Base-by-base conservation (phyloP, 1,140 invertebrate species). In the Temnothorax nylanderi region DNA sequence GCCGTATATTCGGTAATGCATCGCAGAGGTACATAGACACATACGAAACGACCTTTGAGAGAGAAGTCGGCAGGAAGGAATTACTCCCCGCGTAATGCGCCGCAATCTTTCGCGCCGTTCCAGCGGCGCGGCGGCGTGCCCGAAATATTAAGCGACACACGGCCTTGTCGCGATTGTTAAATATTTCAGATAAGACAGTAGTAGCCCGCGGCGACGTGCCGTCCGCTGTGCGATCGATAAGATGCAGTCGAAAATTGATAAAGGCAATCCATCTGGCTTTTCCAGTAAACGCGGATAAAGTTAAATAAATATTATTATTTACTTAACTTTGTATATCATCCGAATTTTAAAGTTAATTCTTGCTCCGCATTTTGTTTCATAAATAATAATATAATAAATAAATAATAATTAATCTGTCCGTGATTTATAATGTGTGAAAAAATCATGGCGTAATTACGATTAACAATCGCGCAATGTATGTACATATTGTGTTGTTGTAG, bases 1-100 rank as follows among this genome's bases (percentile, higher is more conserved):
- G 64, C 47, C 11, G 26, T 69, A 60, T 49, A 86, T 80, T 86
- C 69, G 41, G 54, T 60, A 74, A 84, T 49, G n/a, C 47, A 60
- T 18, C 11, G 18, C 21, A n/a, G 51, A 44, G 51, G 51, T 21
- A 49, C 11, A 74, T 21, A 26, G 6, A 10, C 34, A 18, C 47
- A 8, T 26, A 18, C 44, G 44, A 74, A 34, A 26, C 41, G 41
- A 84, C 41, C 80, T 75, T 75, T 82, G 80, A 54, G 21, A 67
- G 21, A 26, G 18, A 71, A 6, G 5, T 21, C 8, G 54, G 21
- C 69, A 74, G 54, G 54, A 75, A 84, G 26, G 34, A 62, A 74
- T 62, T 47, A 74, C 7, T 84, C 11, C 7, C 13, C 3, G 78
- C 37, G 26, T 74, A 74, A 60, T 82, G 16, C 80, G 18, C 37